Conservation (phyloP, 2,888 invertebrate species). For the Syrphus vitripennis region DNA sequence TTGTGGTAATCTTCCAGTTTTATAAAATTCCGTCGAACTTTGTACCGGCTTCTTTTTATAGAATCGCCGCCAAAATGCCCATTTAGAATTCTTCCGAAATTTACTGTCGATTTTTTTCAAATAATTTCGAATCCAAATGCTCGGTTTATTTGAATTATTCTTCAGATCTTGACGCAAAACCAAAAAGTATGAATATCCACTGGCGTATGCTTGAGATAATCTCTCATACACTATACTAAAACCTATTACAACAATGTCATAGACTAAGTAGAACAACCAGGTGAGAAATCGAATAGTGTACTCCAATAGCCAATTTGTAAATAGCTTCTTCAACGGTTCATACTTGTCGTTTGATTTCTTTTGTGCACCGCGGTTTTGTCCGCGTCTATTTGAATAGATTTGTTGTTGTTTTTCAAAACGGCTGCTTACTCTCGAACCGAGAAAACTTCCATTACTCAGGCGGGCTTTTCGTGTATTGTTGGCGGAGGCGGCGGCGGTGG, state of each 20-base stretch:
- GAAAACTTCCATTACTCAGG: conserved; percentile 40
- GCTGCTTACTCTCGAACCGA: conserved; percentile 20
- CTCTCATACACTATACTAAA: conserved; percentile 80
- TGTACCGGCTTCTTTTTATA: conserved; percentile 81
- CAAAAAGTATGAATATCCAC: conserved; percentile 75
- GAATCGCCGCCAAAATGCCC: conserved; percentile 80
- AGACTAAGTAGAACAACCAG: conserved; percentile 90
- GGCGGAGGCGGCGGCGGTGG: too few relatives aligned
- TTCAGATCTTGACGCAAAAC: conserved; percentile 78
- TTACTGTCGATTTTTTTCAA: conserved; percentile 78
- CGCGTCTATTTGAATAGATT: conserved; percentile 42
- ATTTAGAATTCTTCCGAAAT: conserved; percentile 79
- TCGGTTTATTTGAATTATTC: conserved; percentile 80
- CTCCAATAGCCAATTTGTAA: conserved; percentile 83
- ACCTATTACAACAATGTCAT: conserved; percentile 91
- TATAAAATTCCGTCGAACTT: conserved; percentile 77
- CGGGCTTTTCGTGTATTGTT: conserved; percentile 1
- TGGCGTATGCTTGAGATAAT: conserved; percentile 74
- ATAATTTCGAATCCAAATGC: conserved; percentile 78
- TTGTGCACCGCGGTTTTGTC: conserved; percentile 41
- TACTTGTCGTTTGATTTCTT: conserved; percentile 81
- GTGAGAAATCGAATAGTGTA: conserved; percentile 85
- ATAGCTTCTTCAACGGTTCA: conserved; percentile 81
- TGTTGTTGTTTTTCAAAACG: conserved; percentile 46
- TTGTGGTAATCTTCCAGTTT: conserved; percentile 85